Evolutionary conservation across 37 sponge, comb jelly and placozoan species (phyloP).

Genomic region (Cliona cf. orientalis): DNA sequence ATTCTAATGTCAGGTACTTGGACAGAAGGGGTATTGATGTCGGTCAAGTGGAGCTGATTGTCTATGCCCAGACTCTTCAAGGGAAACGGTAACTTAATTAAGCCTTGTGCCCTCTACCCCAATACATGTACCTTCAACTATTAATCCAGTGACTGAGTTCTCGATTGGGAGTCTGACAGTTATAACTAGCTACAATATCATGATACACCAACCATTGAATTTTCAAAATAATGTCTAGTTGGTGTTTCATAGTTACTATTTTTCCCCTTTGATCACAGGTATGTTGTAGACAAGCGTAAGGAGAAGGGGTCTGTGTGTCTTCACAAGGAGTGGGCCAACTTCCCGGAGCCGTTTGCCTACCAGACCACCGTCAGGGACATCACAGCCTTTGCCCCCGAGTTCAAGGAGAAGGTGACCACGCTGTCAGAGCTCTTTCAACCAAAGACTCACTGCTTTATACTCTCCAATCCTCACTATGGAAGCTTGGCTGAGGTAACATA

Average conservation of each 20-base stretch:
- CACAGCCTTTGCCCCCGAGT: conserved; percentile 51
- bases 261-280: conserved; percentile 14
- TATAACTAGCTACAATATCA: no score
- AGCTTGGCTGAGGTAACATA: conserved; percentile 71
- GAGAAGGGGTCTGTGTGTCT: conserved; percentile 49
- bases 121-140: no score
- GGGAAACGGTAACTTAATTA: conserved; percentile 51
- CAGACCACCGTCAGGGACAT: conserved; percentile 72
- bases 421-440: conserved; percentile 64
- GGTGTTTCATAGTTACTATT: no score
- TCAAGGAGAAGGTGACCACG: conserved; percentile 25
- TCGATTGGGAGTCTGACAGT: no score
- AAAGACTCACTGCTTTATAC: conserved; percentile 58
- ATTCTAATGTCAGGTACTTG: conserved; percentile 40
- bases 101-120: no score
- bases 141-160: no score
- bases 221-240: no score
- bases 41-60: conserved; percentile 63
- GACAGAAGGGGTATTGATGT: conserved; percentile 70
- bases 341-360: conserved; percentile 45
- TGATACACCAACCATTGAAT: no score
- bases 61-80: conserved; percentile 68
- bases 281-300: conserved; percentile 27
- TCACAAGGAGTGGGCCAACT: conserved; percentile 60
- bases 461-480: conserved; percentile 69